Conservation (phyloP, 2,113 vertebrate species). For the Pardalotus punctatus region DNA sequence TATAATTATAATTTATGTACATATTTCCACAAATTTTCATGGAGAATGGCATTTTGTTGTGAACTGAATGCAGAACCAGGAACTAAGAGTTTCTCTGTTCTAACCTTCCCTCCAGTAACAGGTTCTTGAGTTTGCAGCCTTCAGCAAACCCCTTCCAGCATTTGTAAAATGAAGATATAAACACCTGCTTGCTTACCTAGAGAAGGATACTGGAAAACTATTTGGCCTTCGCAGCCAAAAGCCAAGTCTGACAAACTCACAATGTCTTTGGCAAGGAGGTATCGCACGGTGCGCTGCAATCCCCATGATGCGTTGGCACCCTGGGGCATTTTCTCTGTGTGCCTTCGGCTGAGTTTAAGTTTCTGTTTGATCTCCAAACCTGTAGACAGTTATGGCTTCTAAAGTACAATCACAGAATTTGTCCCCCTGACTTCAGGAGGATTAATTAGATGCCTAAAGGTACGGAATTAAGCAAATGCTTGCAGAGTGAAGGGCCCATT, state of each 20-base stretch:
- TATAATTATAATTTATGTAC: not conserved
- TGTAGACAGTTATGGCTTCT: not conserved
- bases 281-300: not conserved
- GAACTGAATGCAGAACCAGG: not conserved
- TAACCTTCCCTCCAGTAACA: not conserved
- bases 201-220: not conserved
- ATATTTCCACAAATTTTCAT: not conserved
- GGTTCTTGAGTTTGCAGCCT: not conserved
- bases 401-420: not conserved
- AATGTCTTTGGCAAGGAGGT: not conserved
- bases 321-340: not conserved
- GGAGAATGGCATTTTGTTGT: not conserved
- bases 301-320: not conserved
- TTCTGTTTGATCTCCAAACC: not conserved
- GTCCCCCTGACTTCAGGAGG: not conserved
- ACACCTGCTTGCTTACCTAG: not conserved
- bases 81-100: not conserved
- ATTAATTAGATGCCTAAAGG: slow-evolving; percentile 14
- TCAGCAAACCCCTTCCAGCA: not conserved
- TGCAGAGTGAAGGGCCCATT: not conserved
- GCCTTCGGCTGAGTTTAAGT: not conserved
- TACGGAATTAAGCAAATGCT: slow-evolving; percentile 1
- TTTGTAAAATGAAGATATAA: not conserved
- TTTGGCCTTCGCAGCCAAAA: not conserved
- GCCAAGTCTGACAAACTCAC: not conserved